Conservation (phyloP, 92 coral and sea anemone species). For the Hydrozoanthus gracilis region DNA sequence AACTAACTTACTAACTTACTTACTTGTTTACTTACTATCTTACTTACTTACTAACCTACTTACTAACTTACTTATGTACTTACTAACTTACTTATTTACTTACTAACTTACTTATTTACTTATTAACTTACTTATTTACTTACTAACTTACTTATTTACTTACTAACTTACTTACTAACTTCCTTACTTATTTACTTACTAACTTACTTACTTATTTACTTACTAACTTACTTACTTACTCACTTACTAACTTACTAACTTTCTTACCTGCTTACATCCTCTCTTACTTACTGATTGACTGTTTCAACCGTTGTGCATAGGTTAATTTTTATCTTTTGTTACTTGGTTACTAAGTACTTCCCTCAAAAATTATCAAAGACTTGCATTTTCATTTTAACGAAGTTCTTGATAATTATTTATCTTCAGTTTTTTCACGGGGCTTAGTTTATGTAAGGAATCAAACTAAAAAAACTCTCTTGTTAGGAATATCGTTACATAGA, state of each 20-base stretch:
- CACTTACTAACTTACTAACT: background rate
- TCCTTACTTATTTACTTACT: background rate
- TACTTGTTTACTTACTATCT: background rate
- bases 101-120: background rate
- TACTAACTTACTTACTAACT: background rate
- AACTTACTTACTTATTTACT: background rate
- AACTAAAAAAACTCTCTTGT: background rate
- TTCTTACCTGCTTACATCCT: background rate
- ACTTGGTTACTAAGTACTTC: background rate
- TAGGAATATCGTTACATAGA: conserved; percentile 93
- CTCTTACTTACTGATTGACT: too few relatives aligned
- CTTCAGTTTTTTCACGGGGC: background rate
- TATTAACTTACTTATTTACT: background rate
- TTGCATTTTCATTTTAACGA: too few relatives aligned
- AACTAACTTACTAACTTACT: background rate
- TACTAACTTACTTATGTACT: background rate
- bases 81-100: background rate
- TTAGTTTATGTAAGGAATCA: background rate
- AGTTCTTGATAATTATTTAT: background rate
- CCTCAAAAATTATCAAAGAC: too few relatives aligned
- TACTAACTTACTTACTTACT: background rate
- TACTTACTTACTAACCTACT: background rate
- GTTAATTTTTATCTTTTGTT: background rate
- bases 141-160: background rate
- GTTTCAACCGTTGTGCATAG: too few relatives aligned